These are phyloP conservation scores for Entelurus aequoreus DNA, from an alignment of 2,113 vertebrate genomes.

Conservation along the genomic window DNA sequence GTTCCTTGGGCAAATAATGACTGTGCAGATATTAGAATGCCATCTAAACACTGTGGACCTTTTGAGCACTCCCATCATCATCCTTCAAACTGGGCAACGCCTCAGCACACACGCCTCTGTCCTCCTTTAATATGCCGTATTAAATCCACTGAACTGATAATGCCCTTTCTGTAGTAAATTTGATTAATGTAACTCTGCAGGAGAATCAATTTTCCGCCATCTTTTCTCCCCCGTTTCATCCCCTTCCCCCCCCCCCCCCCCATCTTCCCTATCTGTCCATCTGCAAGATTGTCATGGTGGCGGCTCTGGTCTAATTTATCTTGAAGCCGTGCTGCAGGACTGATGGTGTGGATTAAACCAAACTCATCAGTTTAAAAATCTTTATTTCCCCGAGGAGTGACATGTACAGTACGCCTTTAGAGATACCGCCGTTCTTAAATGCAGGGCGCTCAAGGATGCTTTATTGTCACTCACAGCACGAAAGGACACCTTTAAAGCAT, in stretches of 20 bases:
- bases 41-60: constrained; percentile 9
- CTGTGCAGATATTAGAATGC: constrained; percentile 11
- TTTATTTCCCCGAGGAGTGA: constrained; percentile 26
- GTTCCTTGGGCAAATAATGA: not conserved
- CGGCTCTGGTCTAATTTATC: constrained; percentile 42
- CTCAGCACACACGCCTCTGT: constrained; percentile 49
- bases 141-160: constrained; percentile 63
- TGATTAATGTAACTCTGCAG: constrained; percentile 61
- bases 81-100: constrained; percentile 45
- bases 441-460: not conserved
- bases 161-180: constrained; percentile 55
- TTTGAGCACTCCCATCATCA: constrained; percentile 33
- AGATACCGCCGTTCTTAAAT: not conserved
- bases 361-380: constrained; percentile 35
- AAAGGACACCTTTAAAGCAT: not conserved
- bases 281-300: constrained; percentile 43
- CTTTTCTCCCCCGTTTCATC: constrained; percentile 35
- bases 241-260: constrained; percentile 2
- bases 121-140: constrained; percentile 59
- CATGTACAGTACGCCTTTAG: constrained; percentile 8
- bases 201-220: constrained; percentile 56
- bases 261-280: constrained; percentile 35
- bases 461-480: not conserved
- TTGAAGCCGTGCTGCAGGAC: constrained; percentile 45
- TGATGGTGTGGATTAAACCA: constrained; percentile 38